phyloP scores from a whole-genome alignment of 2,888 invertebrate genomes.

The Minunthozetes semirufus region DNA sequence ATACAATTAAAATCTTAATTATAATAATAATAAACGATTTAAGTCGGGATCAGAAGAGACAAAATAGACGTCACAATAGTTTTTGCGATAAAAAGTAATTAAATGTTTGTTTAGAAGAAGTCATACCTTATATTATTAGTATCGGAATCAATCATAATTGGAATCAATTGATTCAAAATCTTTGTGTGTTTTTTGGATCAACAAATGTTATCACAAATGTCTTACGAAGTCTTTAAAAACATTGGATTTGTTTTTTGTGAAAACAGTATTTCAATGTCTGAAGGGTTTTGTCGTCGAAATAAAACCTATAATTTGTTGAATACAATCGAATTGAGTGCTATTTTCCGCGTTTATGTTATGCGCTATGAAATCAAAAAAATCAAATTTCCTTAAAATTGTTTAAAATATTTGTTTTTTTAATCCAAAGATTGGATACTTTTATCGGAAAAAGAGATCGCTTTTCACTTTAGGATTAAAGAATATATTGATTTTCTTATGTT shows the following conservation, averaged over 20 bases:
- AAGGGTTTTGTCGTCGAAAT: neutral
- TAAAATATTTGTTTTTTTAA: neutral
- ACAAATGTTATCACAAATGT: neutral
- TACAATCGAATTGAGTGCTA: neutral
- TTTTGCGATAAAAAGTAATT: neutral
- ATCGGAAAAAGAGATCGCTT: neutral
- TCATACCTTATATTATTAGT: conserved; percentile 26
- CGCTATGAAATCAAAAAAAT: conserved; percentile 21
- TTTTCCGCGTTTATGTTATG: neutral
- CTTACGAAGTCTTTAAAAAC: neutral
- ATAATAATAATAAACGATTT: neutral
- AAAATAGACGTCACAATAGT: conserved; percentile 13
- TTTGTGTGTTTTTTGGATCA: neutral
- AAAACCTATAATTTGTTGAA: conserved; percentile 2
- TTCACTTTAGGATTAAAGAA: neutral
- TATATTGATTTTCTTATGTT: neutral
- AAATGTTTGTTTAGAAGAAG: neutral
- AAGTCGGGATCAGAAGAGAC: neutral
- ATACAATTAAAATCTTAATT: neutral
- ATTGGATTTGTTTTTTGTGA: neutral
- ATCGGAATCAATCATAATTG: conserved; percentile 19
- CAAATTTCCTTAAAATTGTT: conserved; percentile 6
- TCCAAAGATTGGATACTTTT: neutral
- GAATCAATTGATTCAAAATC: neutral
- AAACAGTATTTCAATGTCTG: neutral